Base-by-base conservation (phyloP, 2,113 vertebrate genomes). In the Poeciliopsis turrubarensis region DNA sequence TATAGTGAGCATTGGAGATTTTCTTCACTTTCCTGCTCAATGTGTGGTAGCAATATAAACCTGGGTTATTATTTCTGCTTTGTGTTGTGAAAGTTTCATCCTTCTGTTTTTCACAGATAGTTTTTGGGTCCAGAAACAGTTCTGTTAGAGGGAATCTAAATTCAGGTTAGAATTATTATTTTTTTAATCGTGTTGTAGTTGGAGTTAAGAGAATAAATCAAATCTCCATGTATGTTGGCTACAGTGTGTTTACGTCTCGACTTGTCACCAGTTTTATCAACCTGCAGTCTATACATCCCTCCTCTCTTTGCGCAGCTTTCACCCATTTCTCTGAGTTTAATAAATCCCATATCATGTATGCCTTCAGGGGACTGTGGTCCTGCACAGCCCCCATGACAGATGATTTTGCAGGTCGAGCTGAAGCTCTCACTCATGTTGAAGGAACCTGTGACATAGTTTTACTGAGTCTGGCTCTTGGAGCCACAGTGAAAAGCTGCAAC, bases 331-430 rank as follows among this genome's bases (percentile, higher is more conserved):
- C 25, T 75, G 10, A 30, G 44, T 68, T 34, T 71, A 64, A 83
- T 72, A 69, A 65, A 72, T 73, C 27, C 32, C 34, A 4, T 27
- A 32, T 75, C 22, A 22, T 44, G 14, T 64, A 60, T 41, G 60
- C 65, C 70, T 65, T 30, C 51, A 32, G 1, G 68, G 31, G 65
- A 63, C 29, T 70, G 61, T 79, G 77, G 75, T 70, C 75, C 62
- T 68, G 83, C 87, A 86, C 82, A 89, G 86, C 72, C 80, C 81
- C 83, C 84, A 65, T 86, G 81, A 90, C 79, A 29, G 68, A 88
- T 93, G 93, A 94, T 80, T 93, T 92, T 90, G 89, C 89, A 87
- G 85, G 77, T 62, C 39, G 37, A 27, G 62, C 73, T 25, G 39
- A 75, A 68, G 79, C 81, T 84, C 79, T 92, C 83, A 68, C 72